Evolutionary conservation across 2,797 vertebrate species (phyloP).

Genomic region (Enteromius viviparus): DNA sequence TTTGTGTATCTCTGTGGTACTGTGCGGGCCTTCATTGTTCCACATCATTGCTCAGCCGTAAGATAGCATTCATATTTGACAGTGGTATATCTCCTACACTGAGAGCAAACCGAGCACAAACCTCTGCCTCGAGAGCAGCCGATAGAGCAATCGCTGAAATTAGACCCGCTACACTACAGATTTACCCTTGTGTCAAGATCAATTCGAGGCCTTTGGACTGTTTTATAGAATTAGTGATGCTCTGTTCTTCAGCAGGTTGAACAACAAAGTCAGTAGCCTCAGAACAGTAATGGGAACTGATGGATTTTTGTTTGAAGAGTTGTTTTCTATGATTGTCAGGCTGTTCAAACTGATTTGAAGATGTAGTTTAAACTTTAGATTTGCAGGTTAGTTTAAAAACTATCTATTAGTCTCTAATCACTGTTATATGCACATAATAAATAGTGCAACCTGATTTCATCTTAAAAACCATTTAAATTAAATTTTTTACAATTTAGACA

Average conservation of each 20-base stretch:
- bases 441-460: not conserved
- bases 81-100: conserved; percentile 40
- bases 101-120: conserved; percentile 53
- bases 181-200: conserved; percentile 29
- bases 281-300: conserved; percentile 21
- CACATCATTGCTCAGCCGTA: conserved; percentile 44
- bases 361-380: not conserved
- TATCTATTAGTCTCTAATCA: not conserved
- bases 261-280: not conserved
- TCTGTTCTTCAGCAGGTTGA: conserved; percentile 23
- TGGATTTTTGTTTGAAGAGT: conserved; percentile 22
- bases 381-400: not conserved
- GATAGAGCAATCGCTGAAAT: conserved; percentile 39
- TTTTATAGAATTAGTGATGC: conserved; percentile 37
- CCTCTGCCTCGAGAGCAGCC: conserved; percentile 36
- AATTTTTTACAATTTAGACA: not conserved
- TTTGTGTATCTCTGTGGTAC: conserved; percentile 22
- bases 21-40: conserved; percentile 39
- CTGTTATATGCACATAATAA: not conserved
- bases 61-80: conserved; percentile 55
- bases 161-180: conserved; percentile 37
- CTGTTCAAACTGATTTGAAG: not conserved
- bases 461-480: not conserved
- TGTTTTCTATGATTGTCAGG: not conserved
- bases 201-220: conserved; percentile 15